phyloP scores from a whole-genome alignment of 2,797 vertebrate genomes.

The Thripadectes ignobilis region DNA sequence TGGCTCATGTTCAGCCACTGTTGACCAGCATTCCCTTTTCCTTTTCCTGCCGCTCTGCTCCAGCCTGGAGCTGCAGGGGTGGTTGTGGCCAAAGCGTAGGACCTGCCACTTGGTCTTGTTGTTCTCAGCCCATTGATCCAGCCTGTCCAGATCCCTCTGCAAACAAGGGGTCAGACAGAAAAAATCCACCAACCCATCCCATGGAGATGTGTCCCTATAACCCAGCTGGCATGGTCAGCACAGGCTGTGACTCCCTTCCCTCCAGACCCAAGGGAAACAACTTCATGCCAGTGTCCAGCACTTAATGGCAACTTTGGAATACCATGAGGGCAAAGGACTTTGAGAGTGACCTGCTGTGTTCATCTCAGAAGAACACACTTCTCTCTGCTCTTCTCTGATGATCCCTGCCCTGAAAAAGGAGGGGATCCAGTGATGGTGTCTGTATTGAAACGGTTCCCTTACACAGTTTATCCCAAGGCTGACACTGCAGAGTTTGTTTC shows the following conservation, averaged over 20 bases:
- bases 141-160: neutral
- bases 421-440: neutral
- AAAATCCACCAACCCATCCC: neutral
- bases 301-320: neutral
- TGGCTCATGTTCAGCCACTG: neutral
- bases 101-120: neutral
- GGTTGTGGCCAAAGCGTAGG: neutral
- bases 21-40: neutral
- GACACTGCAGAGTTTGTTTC: neutral
- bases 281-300: neutral
- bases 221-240: neutral
- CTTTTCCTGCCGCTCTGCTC: neutral
- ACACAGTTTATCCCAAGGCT: neutral
- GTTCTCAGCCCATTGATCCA: fast-evolving
- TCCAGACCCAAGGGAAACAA: neutral
- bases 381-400: neutral
- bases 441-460: neutral
- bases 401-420: neutral
- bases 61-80: fast-evolving
- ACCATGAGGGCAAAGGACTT: neutral
- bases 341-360: neutral
- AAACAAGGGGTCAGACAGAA: neutral
- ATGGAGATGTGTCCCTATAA: fast-evolving
- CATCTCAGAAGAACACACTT: neutral
- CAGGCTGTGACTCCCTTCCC: neutral